Evolutionary conservation across 2,797 vertebrate species (phyloP).

Genomic region (Prionace glauca): DNA sequence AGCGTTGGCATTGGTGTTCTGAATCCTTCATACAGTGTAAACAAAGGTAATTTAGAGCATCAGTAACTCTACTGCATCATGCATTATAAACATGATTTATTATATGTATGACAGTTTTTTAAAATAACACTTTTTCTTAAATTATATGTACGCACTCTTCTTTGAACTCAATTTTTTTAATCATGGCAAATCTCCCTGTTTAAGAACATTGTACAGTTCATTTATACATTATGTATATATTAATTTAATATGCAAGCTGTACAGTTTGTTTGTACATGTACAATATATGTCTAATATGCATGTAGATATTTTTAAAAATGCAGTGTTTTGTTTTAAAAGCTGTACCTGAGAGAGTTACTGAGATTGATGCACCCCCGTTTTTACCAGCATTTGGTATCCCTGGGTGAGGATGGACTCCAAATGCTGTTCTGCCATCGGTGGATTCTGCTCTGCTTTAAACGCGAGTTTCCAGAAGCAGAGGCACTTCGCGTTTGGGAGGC

Average conservation of each 20-base stretch:
- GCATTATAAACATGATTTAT: background rate
- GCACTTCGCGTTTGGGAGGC: constrained; percentile 96
- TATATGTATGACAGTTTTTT: background rate
- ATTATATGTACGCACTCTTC: background rate
- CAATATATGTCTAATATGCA: background rate
- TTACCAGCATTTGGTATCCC: constrained; percentile 77
- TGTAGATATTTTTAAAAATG: background rate
- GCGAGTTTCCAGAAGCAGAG: constrained; percentile 89
- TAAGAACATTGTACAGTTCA: background rate
- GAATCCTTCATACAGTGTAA: background rate
- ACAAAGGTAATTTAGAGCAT: background rate
- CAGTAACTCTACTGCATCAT: background rate
- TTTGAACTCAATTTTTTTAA: background rate
- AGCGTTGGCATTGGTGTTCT: no score
- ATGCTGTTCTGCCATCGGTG: constrained; percentile 97
- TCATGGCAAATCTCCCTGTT: background rate
- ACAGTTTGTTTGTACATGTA: no score
- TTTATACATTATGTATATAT: background rate
- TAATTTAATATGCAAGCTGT: background rate
- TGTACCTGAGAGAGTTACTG: constrained; percentile 89
- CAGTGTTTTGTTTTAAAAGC: constrained; percentile 54
- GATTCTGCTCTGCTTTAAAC: constrained; percentile 94
- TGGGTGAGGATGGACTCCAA: constrained; percentile 93
- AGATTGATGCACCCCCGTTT: constrained; percentile 79
- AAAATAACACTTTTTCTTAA: background rate